Evolutionary conservation across 2,113 vertebrate species (phyloP).

Genomic region (Talpa occidentalis): DNA sequence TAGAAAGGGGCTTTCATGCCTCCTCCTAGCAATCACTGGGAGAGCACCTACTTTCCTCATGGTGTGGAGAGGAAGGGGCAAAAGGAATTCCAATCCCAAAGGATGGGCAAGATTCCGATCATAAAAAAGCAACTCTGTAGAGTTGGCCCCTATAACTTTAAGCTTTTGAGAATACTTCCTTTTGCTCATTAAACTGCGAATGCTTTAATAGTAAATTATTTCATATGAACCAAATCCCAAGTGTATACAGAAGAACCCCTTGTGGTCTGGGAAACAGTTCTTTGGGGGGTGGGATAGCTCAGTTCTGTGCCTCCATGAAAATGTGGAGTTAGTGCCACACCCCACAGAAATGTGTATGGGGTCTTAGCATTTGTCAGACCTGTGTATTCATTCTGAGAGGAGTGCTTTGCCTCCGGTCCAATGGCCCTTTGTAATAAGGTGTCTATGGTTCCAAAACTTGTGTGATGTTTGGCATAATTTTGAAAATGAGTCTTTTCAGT

Average conservation of each 20-base stretch:
- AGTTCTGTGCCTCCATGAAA: not conserved
- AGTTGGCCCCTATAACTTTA: not conserved
- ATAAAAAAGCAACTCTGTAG: not conserved
- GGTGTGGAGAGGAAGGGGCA: not conserved
- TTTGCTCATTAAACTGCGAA: not conserved
- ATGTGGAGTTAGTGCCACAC: not conserved
- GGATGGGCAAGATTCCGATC: not conserved
- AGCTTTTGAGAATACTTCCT: not conserved
- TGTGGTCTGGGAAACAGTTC: not conserved
- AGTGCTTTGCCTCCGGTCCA: not conserved
- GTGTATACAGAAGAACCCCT: not conserved
- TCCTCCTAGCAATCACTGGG: not conserved
- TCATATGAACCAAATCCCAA: not conserved
- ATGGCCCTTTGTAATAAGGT: not conserved
- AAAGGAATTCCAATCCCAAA: not conserved
- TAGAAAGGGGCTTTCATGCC: not conserved
- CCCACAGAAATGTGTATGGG: not conserved
- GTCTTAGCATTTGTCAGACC: not conserved
- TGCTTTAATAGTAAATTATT: not conserved
- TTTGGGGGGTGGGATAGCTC: not conserved
- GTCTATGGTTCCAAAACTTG: not conserved
- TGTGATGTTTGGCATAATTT: constrained; percentile 12
- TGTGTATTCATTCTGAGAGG: not conserved
- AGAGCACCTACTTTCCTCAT: not conserved
- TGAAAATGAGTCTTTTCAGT: not conserved